Evolutionary conservation across 2,888 invertebrate species (phyloP), one percentile per base, ranked within the genome.

Genomic region (Amblyjoppa proteus): DNA sequence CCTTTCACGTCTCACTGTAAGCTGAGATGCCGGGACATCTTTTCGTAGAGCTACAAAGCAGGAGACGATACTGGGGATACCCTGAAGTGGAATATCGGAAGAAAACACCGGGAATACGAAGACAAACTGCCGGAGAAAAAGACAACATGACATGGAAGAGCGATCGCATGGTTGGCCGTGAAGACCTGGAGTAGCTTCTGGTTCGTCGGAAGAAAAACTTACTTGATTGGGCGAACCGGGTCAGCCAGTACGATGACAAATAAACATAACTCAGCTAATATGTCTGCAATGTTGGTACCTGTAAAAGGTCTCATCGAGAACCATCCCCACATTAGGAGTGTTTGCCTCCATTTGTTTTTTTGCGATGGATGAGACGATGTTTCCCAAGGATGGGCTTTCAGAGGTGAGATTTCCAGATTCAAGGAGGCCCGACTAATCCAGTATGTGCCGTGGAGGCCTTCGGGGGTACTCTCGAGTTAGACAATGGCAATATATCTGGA

Each of bases 401-500:
- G 34, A 66, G 66, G 75, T 76, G 66, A 64, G 75, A 76, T 66
- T 66, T 7, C 25, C 66, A 49, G 64, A 51, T 38, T 25, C 11
- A 66, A 41, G 68, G n/a, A 28, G 41, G 68, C 16, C 38, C 38
- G 51, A n/a, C 7, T 16, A 66, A 34, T 9, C 51, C 66, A 41
- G 28, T 53, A 76, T 68, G 79, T 74, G 38, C 68, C 20, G 56
- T 9, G 28, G 64, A 70, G 45, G 49, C 80, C 74, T 56, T 45
- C 45, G 45, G 38, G 69, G 16, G 41, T 56, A 77, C 69, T 45
- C 83, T 56, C 66, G 56, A 77, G 76, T 64, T 31, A 53, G 80
- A 77, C 83, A 83, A 83, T 56, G 81, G 85, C 77, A 56, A 81
- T 86, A 71, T 81, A 83, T 86, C 83, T 81, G 64, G 61, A 56